Conservation (phyloP, 2,888 invertebrate species). For the Meliscaeva auricollis region DNA sequence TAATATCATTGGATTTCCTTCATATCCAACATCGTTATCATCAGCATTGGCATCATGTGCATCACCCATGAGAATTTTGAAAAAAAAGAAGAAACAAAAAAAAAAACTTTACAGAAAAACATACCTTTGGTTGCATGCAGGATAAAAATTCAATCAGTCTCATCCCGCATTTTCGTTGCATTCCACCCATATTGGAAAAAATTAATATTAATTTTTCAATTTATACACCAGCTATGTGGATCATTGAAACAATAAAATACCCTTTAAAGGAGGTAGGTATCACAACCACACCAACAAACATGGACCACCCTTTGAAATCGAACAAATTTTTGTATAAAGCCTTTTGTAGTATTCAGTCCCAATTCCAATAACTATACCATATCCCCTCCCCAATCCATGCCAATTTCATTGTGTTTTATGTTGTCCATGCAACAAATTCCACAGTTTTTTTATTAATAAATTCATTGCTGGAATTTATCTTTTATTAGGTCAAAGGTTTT, state of each 20-base stretch:
- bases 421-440: slow-evolving; percentile 1
- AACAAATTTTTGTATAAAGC: background rate
- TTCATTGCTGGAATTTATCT: slow-evolving; percentile 33
- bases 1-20: background rate
- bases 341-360: slow-evolving; percentile 1
- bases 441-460: slow-evolving; percentile 31
- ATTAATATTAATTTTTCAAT: slow-evolving; percentile 30
- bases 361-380: background rate
- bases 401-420: slow-evolving; percentile 21
- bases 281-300: background rate
- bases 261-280: background rate
- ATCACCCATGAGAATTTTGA: background rate
- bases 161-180: background rate
- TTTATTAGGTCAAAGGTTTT: slow-evolving; percentile 13
- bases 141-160: slow-evolving; percentile 37
- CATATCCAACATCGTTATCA: background rate
- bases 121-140: slow-evolving; percentile 14
- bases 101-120: background rate
- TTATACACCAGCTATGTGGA: background rate
- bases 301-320: background rate
- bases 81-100: background rate
- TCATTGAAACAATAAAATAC: slow-evolving; percentile 19
- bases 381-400: background rate
- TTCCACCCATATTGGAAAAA: slow-evolving; percentile 2
- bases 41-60: background rate